Evolutionary conservation across 2,797 vertebrate species (phyloP).

Genomic region (Ceyx erithaca): DNA sequence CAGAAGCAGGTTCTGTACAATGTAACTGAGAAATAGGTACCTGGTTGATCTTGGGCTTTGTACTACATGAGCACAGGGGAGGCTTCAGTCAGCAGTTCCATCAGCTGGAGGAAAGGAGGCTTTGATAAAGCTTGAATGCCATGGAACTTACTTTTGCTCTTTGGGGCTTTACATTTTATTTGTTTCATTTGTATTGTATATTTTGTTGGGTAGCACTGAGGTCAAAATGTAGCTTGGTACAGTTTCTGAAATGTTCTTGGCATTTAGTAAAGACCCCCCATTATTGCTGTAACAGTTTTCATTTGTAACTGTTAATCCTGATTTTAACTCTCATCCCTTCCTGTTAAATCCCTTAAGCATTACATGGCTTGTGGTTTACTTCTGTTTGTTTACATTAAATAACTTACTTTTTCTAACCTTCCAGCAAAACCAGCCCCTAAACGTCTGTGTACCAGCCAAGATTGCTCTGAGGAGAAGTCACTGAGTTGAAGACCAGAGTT

Average conservation of each 20-base stretch:
- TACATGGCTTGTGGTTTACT: neutral
- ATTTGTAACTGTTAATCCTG: neutral
- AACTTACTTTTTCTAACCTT: conserved; percentile 47
- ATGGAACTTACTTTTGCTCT: neutral
- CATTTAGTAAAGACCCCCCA: neutral
- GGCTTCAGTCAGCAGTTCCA: neutral
- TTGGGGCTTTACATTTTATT: neutral
- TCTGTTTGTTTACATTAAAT: neutral
- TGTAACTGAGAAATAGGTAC: neutral
- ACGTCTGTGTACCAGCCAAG: conserved; percentile 74
- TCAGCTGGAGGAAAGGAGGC: neutral
- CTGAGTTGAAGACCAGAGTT: neutral
- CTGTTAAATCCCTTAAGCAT: neutral
- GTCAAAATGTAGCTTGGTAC: neutral
- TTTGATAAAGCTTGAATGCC: neutral
- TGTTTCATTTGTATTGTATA: neutral
- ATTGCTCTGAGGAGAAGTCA: conserved; percentile 36
- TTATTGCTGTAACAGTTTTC: neutral
- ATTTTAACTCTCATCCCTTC: neutral
- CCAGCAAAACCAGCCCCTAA: conserved; percentile 86
- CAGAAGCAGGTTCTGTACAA: neutral
- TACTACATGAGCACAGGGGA: neutral
- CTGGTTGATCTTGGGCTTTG: neutral
- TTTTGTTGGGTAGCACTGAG: neutral
- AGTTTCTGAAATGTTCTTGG: neutral